Evolutionary conservation across 2,797 vertebrate genomes (phyloP).

Genomic region (Catharus ustulatus): DNA sequence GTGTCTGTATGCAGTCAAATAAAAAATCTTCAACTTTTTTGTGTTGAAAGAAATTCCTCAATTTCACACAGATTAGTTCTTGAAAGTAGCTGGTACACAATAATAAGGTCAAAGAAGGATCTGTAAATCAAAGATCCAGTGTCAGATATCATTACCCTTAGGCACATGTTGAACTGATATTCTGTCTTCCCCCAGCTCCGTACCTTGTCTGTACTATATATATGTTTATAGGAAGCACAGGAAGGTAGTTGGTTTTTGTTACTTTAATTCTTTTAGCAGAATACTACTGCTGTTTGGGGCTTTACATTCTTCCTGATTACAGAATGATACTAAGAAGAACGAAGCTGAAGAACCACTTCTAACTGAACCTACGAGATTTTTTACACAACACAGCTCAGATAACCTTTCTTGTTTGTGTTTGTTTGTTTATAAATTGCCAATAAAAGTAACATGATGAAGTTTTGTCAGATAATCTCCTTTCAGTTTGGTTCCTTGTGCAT

Average conservation of each 20-base stretch:
- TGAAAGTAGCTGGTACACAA: background rate
- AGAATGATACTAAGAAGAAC: background rate
- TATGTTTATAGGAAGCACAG: background rate
- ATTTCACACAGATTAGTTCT: background rate
- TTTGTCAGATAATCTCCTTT: background rate
- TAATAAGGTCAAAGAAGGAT: background rate
- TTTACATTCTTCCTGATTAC: background rate
- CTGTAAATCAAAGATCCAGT: background rate
- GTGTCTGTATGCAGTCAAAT: background rate
- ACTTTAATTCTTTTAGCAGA: background rate
- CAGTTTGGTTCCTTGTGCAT: background rate
- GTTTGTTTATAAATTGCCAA: background rate
- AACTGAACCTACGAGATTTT: background rate
- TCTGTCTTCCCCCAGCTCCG: background rate
- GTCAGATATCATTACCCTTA: background rate
- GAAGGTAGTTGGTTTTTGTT: background rate
- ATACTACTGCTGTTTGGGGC: background rate
- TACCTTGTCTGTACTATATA: background rate
- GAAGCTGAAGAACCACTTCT: background rate
- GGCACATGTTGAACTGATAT: background rate
- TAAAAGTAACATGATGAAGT: background rate
- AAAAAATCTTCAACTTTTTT: background rate
- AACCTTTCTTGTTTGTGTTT: background rate
- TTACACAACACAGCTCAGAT: background rate
- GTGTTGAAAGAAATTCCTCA: background rate